Evolutionary conservation across 1,140 invertebrate genomes (phyloP).

Genomic region (Procambarus clarkii): DNA sequence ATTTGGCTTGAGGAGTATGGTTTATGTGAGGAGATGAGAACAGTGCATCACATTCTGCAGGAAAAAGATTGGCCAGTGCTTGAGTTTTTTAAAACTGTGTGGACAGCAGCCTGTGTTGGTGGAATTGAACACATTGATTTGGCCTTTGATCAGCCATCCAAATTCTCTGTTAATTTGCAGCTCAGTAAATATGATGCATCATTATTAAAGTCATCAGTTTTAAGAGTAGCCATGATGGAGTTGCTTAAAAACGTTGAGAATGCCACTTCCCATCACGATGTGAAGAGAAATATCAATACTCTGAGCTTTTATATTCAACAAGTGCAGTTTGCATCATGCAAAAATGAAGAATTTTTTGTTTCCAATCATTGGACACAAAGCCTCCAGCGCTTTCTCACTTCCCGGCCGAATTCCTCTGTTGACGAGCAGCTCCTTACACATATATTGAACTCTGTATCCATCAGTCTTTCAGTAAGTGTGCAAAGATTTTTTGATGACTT

Average conservation of each 20-base stretch:
- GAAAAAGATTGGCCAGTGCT: conserved; percentile 37
- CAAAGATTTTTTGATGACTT: not conserved
- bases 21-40: conserved; percentile 41
- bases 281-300: conserved; percentile 25
- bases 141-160: not conserved
- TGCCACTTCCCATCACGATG: conserved; percentile 58
- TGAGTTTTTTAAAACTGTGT: conserved; percentile 34
- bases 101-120: conserved; percentile 30
- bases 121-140: conserved; percentile 17
- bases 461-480: conserved; percentile 28
- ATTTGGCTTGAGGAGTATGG: conserved; percentile 24
- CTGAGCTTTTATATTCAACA: conserved; percentile 39
- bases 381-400: conserved; percentile 53
- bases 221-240: conserved; percentile 5
- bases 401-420: conserved; percentile 49
- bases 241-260: conserved; percentile 46
- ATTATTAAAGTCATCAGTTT: conserved; percentile 23
- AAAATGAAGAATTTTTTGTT: not conserved
- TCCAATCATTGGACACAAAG: conserved; percentile 15
- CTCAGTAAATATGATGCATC: not conserved
- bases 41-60: conserved; percentile 38
- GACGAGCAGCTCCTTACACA: conserved; percentile 61
- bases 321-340: conserved; percentile 12
- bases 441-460: conserved; percentile 30
- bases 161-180: conserved; percentile 8